Base-by-base conservation (phyloP, 2,797 vertebrate species). In the Craterocephalus amniculus region DNA sequence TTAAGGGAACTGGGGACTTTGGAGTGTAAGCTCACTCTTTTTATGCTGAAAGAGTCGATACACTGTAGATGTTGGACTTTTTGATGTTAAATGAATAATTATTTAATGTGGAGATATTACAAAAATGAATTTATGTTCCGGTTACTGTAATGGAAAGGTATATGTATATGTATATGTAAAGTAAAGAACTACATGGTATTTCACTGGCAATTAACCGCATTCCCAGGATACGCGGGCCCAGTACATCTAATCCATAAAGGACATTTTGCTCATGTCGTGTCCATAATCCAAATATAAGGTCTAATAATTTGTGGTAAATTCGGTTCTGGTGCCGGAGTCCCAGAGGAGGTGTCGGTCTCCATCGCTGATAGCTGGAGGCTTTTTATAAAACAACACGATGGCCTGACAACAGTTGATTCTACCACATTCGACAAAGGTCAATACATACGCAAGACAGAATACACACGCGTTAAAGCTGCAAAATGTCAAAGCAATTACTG, bases 401-500 rank as follows among this genome's bases (percentile, higher is more conserved):
- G 38, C 66, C 20, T 27, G 61, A 43, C 77, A 71, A 56, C 35
- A 38, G 59, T 16, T 52, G 67, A 55, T 52, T 40, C 55, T 31
- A 69, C 29, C 57, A 74, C 71, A 74, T 22, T 76, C 67, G 70
- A 54, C 57, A 86, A 89, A 90, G 79, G 85, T 85, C 81, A 89
- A 85, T 74, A 45, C 57, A 26, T 60, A 72, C 63, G 68, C 40
- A 20, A 51, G 80, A 59, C 64, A 57, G 40, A n/a, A 57, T 48
- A 18, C 55, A 59, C 59, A 69, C 16, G 66, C 54, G 71, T 70
- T 70, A 76, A 10, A 38, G 70, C 61, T 18, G 45, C 62, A 55
- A 86, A 89, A 87, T 88, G 87, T 82, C 83, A 90, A 74, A 70
- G 74, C 87, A 84, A 86, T 91, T 87, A 87, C 70, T 74, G 76